Evolutionary conservation across 2,113 vertebrate species (phyloP).

Genomic region (Formicarius rufipectus): DNA sequence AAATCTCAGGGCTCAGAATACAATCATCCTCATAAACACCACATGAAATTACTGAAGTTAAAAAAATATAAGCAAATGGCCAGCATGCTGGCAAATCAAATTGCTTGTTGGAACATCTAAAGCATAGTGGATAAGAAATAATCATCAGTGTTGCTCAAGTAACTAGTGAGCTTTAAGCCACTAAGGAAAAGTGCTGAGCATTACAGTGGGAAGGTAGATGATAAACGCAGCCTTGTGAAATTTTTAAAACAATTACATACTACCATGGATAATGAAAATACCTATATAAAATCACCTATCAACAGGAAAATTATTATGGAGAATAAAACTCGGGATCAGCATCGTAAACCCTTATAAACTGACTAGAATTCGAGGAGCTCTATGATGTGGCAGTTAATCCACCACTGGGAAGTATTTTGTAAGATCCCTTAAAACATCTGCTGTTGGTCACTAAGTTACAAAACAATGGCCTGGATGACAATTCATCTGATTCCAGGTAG

Average conservation of each 20-base stretch:
- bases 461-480: background rate
- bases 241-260: background rate
- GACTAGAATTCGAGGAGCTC: background rate
- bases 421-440: background rate
- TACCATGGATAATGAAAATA: background rate
- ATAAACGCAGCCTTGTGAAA: background rate
- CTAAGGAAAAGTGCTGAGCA: background rate
- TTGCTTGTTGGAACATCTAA: background rate
- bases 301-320: background rate
- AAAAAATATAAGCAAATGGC: background rate
- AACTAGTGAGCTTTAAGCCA: background rate
- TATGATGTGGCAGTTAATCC: background rate
- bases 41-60: background rate
- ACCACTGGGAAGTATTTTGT: rapidly evolving
- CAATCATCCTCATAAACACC: background rate
- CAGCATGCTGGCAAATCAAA: background rate
- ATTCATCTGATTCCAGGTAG: background rate
- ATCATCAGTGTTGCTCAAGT: background rate
- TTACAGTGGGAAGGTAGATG: background rate
- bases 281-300: background rate
- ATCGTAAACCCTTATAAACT: background rate
- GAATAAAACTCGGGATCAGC: background rate
- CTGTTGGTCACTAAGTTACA: background rate
- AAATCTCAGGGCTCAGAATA: background rate
- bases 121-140: background rate